Evolutionary conservation across 2,113 vertebrate species (phyloP).

Genomic region (Opisthocomus hoazin): DNA sequence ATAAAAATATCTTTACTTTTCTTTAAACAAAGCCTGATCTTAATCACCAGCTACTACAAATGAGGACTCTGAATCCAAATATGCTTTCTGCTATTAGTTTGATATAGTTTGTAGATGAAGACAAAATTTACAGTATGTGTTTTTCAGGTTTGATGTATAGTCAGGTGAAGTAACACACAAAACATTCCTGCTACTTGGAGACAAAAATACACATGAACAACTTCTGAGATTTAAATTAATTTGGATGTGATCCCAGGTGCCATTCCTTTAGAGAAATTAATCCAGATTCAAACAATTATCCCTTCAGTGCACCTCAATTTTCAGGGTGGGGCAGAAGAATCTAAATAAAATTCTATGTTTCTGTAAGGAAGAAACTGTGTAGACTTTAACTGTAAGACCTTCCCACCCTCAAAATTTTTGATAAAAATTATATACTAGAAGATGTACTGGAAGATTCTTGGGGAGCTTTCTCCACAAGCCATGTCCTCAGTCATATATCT

Average conservation of each 20-base stretch:
- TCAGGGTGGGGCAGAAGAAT: background rate
- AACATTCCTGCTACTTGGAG: background rate
- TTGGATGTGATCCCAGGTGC: background rate
- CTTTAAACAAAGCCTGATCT: background rate
- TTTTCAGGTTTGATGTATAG: background rate
- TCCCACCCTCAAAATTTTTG: background rate
- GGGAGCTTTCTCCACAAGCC: background rate
- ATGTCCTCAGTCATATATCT: background rate
- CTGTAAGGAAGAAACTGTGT: background rate
- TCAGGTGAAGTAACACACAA: background rate
- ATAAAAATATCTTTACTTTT: background rate
- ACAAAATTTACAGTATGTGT: background rate
- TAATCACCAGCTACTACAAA: background rate
- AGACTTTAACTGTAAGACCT: background rate
- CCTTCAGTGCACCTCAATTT: background rate
- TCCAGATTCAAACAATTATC: background rate
- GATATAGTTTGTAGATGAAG: background rate
- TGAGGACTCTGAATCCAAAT: background rate
- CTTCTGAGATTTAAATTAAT: background rate
- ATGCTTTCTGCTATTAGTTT: background rate
- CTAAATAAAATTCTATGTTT: background rate
- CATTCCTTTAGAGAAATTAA: background rate
- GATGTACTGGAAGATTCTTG: background rate
- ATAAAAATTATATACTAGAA: background rate
- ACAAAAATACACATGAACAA: background rate